These are phyloP conservation scores for Corythaixoides concolor DNA, from an alignment of 2,113 vertebrate genomes.

Conservation along the genomic window DNA sequence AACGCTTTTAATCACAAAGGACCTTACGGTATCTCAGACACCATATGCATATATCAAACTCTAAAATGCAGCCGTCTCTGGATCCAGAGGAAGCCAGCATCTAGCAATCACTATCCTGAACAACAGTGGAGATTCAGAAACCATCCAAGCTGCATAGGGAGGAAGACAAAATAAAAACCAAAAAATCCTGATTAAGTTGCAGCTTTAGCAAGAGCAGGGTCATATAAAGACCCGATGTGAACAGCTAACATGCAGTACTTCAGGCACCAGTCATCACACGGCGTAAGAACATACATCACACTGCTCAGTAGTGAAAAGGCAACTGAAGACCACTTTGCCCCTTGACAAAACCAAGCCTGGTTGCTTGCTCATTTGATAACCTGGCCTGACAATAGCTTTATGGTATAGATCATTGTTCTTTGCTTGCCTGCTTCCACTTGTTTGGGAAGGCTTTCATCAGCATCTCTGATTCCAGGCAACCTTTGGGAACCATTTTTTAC, in stretches of 20 bases:
- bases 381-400: neutral
- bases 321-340: neutral
- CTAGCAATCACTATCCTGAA: neutral
- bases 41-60: neutral
- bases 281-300: neutral
- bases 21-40: neutral
- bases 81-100: neutral
- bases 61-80: neutral
- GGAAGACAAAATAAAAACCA: neutral
- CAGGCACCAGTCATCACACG: neutral
- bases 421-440: neutral
- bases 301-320: neutral
- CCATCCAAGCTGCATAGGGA: neutral
- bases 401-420: neutral
- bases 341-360: neutral
- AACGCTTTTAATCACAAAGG: neutral
- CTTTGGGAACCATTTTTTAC: neutral
- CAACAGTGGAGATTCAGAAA: neutral
- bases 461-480: neutral
- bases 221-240: neutral
- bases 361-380: neutral
- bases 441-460: neutral
- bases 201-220: neutral
- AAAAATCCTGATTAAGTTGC: neutral
- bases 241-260: neutral